These are phyloP conservation scores for Boulengeromyrus knoepffleri DNA, from an alignment of 2,113 vertebrate species.

Conservation along the genomic window DNA sequence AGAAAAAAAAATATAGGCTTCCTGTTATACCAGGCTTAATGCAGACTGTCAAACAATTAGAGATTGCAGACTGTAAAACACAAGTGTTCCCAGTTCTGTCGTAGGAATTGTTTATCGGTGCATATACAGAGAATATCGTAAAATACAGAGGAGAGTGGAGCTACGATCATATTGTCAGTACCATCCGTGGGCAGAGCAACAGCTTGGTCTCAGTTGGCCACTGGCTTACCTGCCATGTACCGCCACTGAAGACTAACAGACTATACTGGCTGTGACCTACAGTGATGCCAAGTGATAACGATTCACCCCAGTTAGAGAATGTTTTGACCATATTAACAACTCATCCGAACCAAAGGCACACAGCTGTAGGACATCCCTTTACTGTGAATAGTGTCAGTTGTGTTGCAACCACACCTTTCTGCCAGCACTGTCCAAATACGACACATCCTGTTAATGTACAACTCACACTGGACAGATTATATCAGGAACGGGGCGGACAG, in stretches of 20 bases:
- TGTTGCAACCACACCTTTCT: not conserved
- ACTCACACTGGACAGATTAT: not conserved
- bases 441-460: not conserved
- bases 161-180: not conserved
- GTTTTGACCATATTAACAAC: not conserved
- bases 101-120: not conserved
- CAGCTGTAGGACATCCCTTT: not conserved
- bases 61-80: not conserved
- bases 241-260: not conserved
- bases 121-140: not conserved
- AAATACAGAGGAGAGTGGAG: not conserved
- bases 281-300: not conserved
- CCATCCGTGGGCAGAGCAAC: not conserved
- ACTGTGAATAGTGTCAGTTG: not conserved
- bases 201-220: not conserved
- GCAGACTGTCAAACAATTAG: not conserved
- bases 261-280: not conserved
- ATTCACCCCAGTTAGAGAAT: not conserved
- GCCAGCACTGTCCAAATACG: not conserved
- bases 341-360: not conserved
- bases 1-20: not conserved
- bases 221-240: not conserved
- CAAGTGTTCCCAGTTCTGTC: not conserved
- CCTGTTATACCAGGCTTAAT: not conserved
- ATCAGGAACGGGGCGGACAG: not conserved